Evolutionary conservation across 2,113 vertebrate genomes (phyloP).

Genomic region (Erinaceus europaeus): DNA sequence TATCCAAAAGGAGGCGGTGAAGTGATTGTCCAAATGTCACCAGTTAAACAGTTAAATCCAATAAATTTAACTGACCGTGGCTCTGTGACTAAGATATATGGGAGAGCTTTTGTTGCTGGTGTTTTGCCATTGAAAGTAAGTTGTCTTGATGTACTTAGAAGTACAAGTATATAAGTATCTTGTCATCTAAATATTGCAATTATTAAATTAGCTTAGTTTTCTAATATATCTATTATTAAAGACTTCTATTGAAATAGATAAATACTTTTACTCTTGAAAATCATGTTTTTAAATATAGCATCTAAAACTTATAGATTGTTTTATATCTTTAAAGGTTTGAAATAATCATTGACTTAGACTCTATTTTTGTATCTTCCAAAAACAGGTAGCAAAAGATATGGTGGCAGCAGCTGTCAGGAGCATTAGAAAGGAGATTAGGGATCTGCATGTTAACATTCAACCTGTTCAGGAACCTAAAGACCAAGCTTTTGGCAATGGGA

Average conservation of each 20-base stretch:
- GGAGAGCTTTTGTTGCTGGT: conserved; percentile 94
- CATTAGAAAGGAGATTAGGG: conserved; percentile 94
- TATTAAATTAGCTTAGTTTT: neutral
- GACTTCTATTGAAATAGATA: conserved; percentile 4
- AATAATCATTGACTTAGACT: conserved; percentile 3
- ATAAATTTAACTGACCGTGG: conserved; percentile 92
- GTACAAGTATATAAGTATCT: conserved; percentile 3
- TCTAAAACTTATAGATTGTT: neutral
- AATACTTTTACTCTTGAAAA: neutral
- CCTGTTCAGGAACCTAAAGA: conserved; percentile 90
- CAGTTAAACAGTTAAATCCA: conserved; percentile 90
- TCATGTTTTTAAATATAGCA: neutral
- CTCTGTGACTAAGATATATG: conserved; percentile 94
- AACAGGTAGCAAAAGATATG: conserved; percentile 96
- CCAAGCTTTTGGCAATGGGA: conserved; percentile 91
- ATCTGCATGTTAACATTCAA: conserved; percentile 94
- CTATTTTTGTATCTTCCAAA: conserved; percentile 49
- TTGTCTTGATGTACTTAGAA: conserved; percentile 42
- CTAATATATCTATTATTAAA: neutral
- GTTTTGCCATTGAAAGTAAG: conserved; percentile 93
- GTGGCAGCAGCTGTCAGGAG: conserved; percentile 90
- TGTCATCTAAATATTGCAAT: neutral
- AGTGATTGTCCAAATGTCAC: conserved; percentile 87
- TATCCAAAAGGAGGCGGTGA: conserved; percentile 97
- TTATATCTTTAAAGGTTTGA: neutral